Percentiles rank a stretch among this genome's conserved stretches.
phyloP scores from a whole-genome alignment of 2,888 invertebrate genomes.

The Perizoma flavofasciatum region DNA sequence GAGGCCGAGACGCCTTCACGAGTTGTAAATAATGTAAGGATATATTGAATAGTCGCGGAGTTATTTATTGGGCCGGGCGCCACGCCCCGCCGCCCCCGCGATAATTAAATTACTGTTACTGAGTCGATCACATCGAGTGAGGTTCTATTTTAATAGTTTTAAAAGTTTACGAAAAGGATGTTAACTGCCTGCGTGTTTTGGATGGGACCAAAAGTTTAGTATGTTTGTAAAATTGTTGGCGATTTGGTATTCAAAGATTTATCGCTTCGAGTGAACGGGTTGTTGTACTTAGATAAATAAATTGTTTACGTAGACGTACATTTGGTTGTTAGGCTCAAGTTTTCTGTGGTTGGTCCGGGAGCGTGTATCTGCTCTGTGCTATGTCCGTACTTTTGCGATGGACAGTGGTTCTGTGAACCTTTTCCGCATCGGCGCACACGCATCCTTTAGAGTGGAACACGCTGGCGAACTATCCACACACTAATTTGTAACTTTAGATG shows the following conservation, averaged over 20 bases:
- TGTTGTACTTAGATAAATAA: conserved; percentile 71
- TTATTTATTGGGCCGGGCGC: conserved; percentile 39
- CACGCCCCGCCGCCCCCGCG: conserved; percentile 36
- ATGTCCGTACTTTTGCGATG: conserved; percentile 13
- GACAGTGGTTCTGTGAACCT: conserved; percentile 7
- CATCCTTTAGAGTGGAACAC: conserved; percentile 12
- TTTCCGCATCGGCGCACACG: conserved; percentile 19
- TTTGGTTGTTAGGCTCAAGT: conserved; percentile 66
- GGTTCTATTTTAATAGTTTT: conserved; percentile 57
- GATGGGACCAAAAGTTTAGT: conserved; percentile 73
- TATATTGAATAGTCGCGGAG: conserved; percentile 28
- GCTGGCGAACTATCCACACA: conserved; percentile 26
- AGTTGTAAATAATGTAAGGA: conserved; percentile 47
- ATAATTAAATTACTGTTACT: conserved; percentile 66
- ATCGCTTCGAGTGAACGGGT: conserved; percentile 73
- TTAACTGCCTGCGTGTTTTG: conserved; percentile 49
- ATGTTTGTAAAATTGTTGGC: conserved; percentile 60
- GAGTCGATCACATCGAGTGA: conserved; percentile 64
- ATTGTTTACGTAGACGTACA: conserved; percentile 58
- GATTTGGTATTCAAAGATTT: conserved; percentile 65
- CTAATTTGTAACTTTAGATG: conserved; percentile 46
- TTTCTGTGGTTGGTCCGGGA: conserved; percentile 28
- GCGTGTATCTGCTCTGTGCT: conserved; percentile 14
- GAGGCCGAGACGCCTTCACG: conserved; percentile 25
- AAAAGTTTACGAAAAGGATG: conserved; percentile 9